Base-by-base conservation (phyloP, 2,888 invertebrate species). In the Brachylomia viminalis region DNA sequence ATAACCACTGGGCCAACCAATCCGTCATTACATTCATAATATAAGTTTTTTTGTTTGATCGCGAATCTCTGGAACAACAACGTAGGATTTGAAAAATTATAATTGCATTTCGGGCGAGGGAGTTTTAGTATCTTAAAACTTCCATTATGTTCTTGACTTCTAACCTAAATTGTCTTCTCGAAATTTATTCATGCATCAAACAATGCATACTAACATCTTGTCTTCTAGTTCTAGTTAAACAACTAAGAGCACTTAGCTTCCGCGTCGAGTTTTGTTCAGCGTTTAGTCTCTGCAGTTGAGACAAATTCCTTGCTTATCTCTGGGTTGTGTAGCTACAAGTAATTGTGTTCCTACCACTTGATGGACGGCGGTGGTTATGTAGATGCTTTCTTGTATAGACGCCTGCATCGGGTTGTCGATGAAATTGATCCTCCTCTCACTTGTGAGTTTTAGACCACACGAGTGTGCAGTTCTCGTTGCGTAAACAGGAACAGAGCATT, bases 271-370 rank as follows among this genome's bases (percentile, higher is more conserved):
- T 78, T 75, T 59, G 61, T 72, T 64, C 52, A 42, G 33, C 59
- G 66, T 75, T 76, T 33, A 70, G 72, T 79, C 72, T 72, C 54
- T 52, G 4, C 47, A 70, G 82, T 79, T 38, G 54, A 66, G 86
- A 87, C 80, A 81, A 87, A 87, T 87, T 76, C 65, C 54, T 76
- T 77, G 68, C 71, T 83, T 87, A 83, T 84, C 86, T 84, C 42
- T 59, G 68, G 67, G 69, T 72, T 61, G 68, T 82, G 75, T 76
- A 70, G 54, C 64, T 69, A 61, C 47, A 42, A 84, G 76, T 76
- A 65, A 77, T 70, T 73, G 67, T 74, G 64, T 82, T 66, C 3
- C 27, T 59, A 47, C 38, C 38, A 59, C 59, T 69, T 62, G 47
- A 69, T 52, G 64, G 65, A 71, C 61, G 47, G 61, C 54, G 27